Base-by-base conservation (phyloP, 2,888 invertebrate genomes). In the Drosophila pegasa region DNA sequence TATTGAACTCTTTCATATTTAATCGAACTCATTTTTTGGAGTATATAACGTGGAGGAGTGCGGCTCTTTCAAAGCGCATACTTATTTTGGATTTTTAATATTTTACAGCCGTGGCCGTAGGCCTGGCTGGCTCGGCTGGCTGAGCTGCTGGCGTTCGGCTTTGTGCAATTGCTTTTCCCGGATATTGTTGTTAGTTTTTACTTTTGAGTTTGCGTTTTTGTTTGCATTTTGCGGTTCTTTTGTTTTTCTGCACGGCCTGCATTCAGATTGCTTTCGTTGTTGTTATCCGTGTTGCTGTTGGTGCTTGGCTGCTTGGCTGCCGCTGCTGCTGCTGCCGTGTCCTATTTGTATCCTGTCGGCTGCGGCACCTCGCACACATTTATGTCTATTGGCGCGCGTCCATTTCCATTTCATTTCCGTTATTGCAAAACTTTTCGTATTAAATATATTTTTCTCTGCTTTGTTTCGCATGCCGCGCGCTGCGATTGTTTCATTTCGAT, bases 351-450 rank as follows among this genome's bases (percentile, higher is more conserved):
- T 87, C 87, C 83, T 80, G 82, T 80, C 78, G 74, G 63, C 66
- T 52, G 65, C 71, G 68, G 63, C 78, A 78, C 73, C 78, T 79
- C 80, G 59, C 71, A 70, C 74, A 80, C 78, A 80, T 86, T 86
- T 87, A 87, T 83, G 87, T 85, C 86, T 86, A 86, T 86, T 86
- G 86, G 87, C 87, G 87, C 81, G 85, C 85, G 87, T 85, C 86
- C 86, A 86, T 87, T 87, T 87, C 86, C 86, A 86, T 87, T 86
- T 87, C 85, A 85, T 86, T 86, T 86, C 86, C 85, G 85, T 86
- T 86, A 86, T 86, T 86, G 85, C 86, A 87, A 86, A 86, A 86
- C 81, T 86, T 86, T 86, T 86, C 85, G 81, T 86, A 87, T 86
- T 86, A 87, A 86, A 86, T 87, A 87, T 87, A 87, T 86, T 86